Conservation (phyloP, 2,888 invertebrate species). For the Dicyrtomina minuta region DNA sequence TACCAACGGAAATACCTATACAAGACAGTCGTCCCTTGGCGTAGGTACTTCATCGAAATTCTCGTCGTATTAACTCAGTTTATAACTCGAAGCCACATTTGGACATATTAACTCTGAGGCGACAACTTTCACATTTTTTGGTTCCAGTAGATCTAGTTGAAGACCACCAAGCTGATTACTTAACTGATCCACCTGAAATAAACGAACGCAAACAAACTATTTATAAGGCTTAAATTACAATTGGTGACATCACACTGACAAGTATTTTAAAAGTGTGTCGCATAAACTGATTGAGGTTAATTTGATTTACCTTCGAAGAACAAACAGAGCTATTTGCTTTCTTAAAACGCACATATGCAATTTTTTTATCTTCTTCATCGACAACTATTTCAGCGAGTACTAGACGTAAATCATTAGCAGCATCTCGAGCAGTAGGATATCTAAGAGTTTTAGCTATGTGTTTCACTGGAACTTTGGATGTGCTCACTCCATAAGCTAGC, state of each 20-base stretch:
- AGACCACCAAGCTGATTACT: conserved; percentile 5
- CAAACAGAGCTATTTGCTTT: conserved; percentile 22
- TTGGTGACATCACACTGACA: neutral
- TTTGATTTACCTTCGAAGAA: conserved; percentile 16
- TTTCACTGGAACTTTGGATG: conserved; percentile 60
- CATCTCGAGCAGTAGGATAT: conserved; percentile 12
- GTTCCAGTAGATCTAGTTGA: neutral
- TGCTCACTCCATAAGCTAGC: conserved; percentile 64
- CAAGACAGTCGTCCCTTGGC: too few relatives aligned
- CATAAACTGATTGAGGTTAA: neutral
- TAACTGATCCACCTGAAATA: conserved; percentile 7
- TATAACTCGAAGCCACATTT: too few relatives aligned
- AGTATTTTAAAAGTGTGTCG: neutral
- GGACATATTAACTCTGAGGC: conserved; percentile 15
- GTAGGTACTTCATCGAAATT: too few relatives aligned
- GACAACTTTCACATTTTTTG: conserved; percentile 10
- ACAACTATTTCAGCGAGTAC: conserved; percentile 5
- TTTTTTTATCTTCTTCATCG: conserved; percentile 1
- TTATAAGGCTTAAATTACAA: neutral
- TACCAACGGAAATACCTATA: too few relatives aligned
- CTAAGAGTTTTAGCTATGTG: conserved; percentile 7
- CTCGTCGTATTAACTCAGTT: too few relatives aligned
- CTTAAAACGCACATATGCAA: conserved; percentile 13
- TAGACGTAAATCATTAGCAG: conserved; percentile 7
- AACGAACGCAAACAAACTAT: too few relatives aligned